Base-by-base conservation (phyloP, 2,797 vertebrate genomes). In the Spinus pinus region DNA sequence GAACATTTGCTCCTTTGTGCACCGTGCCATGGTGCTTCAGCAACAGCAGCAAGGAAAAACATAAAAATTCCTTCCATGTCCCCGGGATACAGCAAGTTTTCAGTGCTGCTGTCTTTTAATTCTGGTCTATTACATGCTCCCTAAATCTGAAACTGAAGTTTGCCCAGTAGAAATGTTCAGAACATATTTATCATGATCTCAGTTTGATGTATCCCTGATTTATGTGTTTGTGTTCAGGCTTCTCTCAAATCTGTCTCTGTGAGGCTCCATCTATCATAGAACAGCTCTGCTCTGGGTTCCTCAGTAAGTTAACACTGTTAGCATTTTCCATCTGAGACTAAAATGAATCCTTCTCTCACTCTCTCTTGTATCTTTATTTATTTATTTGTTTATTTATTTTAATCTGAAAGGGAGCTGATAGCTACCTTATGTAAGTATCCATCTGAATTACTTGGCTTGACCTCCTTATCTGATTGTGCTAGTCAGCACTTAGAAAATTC, bases 151-250 rank as follows among this genome's bases (percentile, higher is more conserved):
- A 16, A 90, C 73, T 89, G 91, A 94, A 91, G 72, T 95, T 96
- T 96, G 78, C 77, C 86, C 88, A 73, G 73, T 81, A 94, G 91
- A 84, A 96, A 95, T 91, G 90, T 84, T 96, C 79, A 10, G 92
- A 90, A 96, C 81, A 46, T 96, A 97, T 97, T 97, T 97, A 88
- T 97, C 96, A 96, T 87, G 66, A 94, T 94, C 95, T 93, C 83
- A 84, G 81, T 64, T 95, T 95, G 95, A 97, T 92, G 86, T 91
- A 86, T 87, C 84, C 75, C 88, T 97, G 96, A 97, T 97, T 97
- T 97, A 97, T 96, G 86, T 90, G 89, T 93, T 94, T 84, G 82
- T 95, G 50, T 91, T 95, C 88, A 81, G 83, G 66, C 65, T 96
- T 97, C 79, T 95, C 88, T 93, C 96, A 88, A 93, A 96, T 97